Evolutionary conservation across 1,140 invertebrate species (phyloP), one percentile per base, ranked within the genome.

Genomic region (Oryctes rhinoceros): DNA sequence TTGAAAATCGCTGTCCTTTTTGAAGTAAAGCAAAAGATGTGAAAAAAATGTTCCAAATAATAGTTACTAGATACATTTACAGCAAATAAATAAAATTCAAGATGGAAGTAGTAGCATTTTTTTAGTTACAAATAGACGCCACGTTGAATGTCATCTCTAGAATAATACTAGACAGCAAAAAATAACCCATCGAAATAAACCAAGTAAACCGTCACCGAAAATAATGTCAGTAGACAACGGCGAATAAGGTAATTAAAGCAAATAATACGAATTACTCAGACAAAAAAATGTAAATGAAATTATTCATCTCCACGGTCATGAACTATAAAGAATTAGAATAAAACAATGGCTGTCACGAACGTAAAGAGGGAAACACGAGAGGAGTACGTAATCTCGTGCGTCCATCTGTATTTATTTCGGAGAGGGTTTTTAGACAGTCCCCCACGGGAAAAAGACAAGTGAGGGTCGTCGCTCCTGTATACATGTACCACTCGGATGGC

Each of bases 351-450:
- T 24, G 65, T 35, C 65, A 71, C 20, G 24, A 71, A 71, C 65
- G 65, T 37, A 37, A 71, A 71, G 65, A 35, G 65, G 65, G 65
- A 71, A 71, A 71, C 20, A 71, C 65, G 37, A 35, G 65, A 35
- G 65, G 20, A 71, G 53, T 37, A 71, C 13, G 65, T 71, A 71
- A 71, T 71, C 65, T 71, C 65, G 24, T 35, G 35, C 65, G 65
- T 71, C 65, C 65, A 71, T 71, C 65, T 71, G 24, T 71, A 71
- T 71, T 71, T 71, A 71, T 71, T 71, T 71, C 65, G 65, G 18
- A 11, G 20, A 35, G 65, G 65, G 65, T 10, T 71, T 71, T 71
- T 71, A 9, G 65, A 71, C 20, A 30, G 7, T 35, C 35, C 65
- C 65, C 65, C 20, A 71, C 35, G 65, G 65, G 65, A 71, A 71